Conservation (phyloP, 2,797 vertebrate species). For the Acipenser oxyrinchus region DNA sequence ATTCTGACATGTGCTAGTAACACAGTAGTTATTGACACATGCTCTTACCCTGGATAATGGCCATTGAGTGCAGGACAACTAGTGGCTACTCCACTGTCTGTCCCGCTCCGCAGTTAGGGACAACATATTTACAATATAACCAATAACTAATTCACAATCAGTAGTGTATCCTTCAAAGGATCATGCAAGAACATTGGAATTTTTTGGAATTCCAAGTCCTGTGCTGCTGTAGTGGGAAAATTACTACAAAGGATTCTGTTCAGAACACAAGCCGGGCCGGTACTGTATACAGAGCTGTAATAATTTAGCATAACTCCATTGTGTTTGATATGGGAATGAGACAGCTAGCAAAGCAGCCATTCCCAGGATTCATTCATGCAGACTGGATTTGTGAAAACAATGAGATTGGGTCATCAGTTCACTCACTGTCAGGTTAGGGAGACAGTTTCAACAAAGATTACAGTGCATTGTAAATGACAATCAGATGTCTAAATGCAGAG, state of each 20-base stretch:
- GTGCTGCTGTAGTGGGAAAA: slow-evolving; percentile 18
- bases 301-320: slow-evolving; percentile 19
- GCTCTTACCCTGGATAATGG: too few relatives aligned
- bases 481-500: slow-evolving; percentile 67
- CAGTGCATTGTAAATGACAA: slow-evolving; percentile 57
- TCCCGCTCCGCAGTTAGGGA: too few relatives aligned
- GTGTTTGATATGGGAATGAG: slow-evolving; percentile 24
- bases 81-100: too few relatives aligned
- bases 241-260: slow-evolving; percentile 13
- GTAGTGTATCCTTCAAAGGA: background rate
- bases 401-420: slow-evolving; percentile 53
- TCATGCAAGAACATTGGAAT: slow-evolving; percentile 4
- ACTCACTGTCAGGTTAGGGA: slow-evolving; percentile 55
- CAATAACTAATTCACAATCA: too few relatives aligned
- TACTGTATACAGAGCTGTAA: slow-evolving; percentile 8
- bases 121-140: too few relatives aligned
- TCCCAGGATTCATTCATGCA: slow-evolving; percentile 40
- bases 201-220: slow-evolving; percentile 21
- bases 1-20: too few relatives aligned
- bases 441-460: slow-evolving; percentile 75
- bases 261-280: slow-evolving; percentile 9
- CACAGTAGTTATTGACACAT: too few relatives aligned
- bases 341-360: slow-evolving; percentile 13
- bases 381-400: slow-evolving; percentile 30
- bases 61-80: too few relatives aligned